A percentile compares a stretch with the other conserved stretches of the same genome.
Evolutionary conservation across 2,888 invertebrate genomes (phyloP).

Genomic region (Neoascia interrupta): DNA sequence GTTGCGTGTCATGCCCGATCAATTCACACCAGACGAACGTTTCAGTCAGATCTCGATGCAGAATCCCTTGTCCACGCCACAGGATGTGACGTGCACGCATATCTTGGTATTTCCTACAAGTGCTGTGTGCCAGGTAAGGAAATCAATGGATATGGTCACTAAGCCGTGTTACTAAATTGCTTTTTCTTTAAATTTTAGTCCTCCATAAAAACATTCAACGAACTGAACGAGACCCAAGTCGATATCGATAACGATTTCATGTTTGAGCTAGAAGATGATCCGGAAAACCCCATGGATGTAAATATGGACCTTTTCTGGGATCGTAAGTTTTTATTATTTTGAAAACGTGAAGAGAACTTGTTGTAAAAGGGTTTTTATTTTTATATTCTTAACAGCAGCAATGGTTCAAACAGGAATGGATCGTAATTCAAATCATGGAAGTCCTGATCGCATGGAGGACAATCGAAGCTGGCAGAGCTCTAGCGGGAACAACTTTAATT

Average conservation of each 20-base stretch:
- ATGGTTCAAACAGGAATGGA: conserved; percentile 82
- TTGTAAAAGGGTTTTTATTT: conserved; percentile 2
- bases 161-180: too few relatives aligned
- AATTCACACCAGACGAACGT: conserved; percentile 96
- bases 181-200: conserved; percentile 80
- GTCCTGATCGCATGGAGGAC: conserved; percentile 80
- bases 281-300: conserved; percentile 78
- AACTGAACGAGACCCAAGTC: conserved; percentile 80
- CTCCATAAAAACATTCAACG: conserved; percentile 86
- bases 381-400: conserved; percentile 58
- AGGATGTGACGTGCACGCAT: conserved; percentile 98
- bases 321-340: conserved; percentile 75
- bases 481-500: conserved; percentile 80
- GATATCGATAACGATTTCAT: conserved; percentile 86
- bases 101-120: conserved; percentile 99
- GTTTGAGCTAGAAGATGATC: conserved; percentile 83
- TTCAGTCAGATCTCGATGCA: conserved; percentile 93
- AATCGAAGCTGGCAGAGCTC: conserved; percentile 80
- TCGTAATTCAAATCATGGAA: conserved; percentile 81
- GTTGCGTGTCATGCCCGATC: conserved; percentile 95
- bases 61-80: conserved; percentile 94
- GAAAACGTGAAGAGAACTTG: background rate
- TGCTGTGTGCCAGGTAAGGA: conserved; percentile 90
- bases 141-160: background rate
- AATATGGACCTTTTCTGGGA: conserved; percentile 90